A percentile compares a stretch with the other conserved stretches of the same genome.
Evolutionary conservation across 2,888 invertebrate species (phyloP).

Genomic region (Geotrupes spiniger): DNA sequence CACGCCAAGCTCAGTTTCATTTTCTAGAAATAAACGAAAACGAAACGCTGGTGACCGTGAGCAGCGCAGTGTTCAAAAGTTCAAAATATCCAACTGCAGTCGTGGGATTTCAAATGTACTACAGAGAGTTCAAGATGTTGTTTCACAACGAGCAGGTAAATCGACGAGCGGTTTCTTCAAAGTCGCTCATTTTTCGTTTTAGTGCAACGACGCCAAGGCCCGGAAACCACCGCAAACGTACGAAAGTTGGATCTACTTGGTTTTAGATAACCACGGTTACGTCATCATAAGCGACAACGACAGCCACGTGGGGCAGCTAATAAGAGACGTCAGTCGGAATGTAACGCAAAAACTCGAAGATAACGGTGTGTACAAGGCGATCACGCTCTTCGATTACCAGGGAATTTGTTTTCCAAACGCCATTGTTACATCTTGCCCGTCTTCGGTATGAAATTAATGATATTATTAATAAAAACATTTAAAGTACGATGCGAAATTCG

Average conservation of each 20-base stretch:
- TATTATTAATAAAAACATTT: too few relatives aligned
- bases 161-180: too few relatives aligned
- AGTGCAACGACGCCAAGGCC: slow-evolving; percentile 4
- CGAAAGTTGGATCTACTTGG: slow-evolving; percentile 59
- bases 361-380: slow-evolving; percentile 68
- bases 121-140: slow-evolving; percentile 69
- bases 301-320: slow-evolving; percentile 40
- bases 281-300: slow-evolving; percentile 73
- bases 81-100: slow-evolving; percentile 66
- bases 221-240: slow-evolving; percentile 8
- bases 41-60: slow-evolving; percentile 65
- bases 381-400: slow-evolving; percentile 83
- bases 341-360: slow-evolving; percentile 18
- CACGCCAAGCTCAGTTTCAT: background rate
- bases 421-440: slow-evolving; percentile 44
- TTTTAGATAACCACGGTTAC: slow-evolving; percentile 89
- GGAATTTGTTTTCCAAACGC: slow-evolving; percentile 75
- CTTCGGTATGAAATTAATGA: slow-evolving; percentile 36
- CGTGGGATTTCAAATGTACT: slow-evolving; percentile 78
- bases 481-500: too few relatives aligned
- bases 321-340: slow-evolving; percentile 12
- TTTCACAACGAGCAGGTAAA: slow-evolving; percentile 60
- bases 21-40: slow-evolving; percentile 26
- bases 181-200: slow-evolving; percentile 3
- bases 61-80: slow-evolving; percentile 74